Evolutionary conservation across 2,888 invertebrate genomes (phyloP).

Genomic region (Entomobrya proxima): DNA sequence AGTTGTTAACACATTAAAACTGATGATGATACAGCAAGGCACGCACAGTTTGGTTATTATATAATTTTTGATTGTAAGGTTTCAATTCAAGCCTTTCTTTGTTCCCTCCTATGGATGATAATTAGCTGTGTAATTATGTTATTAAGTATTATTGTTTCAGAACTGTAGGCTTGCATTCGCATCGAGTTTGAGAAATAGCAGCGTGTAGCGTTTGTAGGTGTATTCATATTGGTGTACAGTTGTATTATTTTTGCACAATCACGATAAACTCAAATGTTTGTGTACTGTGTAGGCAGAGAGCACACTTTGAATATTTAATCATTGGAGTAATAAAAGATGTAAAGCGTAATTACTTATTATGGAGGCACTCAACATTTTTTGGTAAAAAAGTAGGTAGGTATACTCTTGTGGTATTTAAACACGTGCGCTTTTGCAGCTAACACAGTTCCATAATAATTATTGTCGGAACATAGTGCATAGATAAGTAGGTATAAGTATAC

Average conservation of each 20-base stretch:
- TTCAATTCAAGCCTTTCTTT: neutral
- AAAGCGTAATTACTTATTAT: neutral
- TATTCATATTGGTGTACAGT: neutral
- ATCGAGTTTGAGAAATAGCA: too few relatives aligned
- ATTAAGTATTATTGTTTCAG: neutral
- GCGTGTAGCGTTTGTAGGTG: too few relatives aligned
- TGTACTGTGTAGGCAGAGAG: neutral
- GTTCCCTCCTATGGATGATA: neutral
- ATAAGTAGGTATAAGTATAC: neutral
- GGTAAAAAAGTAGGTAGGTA: neutral
- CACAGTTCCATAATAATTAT: neutral
- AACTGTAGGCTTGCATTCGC: neutral
- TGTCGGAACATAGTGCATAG: neutral
- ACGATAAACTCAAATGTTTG: too few relatives aligned
- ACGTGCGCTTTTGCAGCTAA: neutral
- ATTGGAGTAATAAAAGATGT: neutral
- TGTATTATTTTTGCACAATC: too few relatives aligned
- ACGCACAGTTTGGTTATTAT: neutral
- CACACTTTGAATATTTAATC: neutral
- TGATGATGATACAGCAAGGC: neutral
- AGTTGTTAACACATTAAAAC: conserved; percentile 33
- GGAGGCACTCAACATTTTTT: neutral
- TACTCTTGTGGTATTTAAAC: neutral
- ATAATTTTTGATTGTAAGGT: neutral
- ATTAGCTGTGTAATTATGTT: neutral